Evolutionary conservation across 1,140 invertebrate species (phyloP).

Genomic region (Lepeophtheirus salmonis): DNA sequence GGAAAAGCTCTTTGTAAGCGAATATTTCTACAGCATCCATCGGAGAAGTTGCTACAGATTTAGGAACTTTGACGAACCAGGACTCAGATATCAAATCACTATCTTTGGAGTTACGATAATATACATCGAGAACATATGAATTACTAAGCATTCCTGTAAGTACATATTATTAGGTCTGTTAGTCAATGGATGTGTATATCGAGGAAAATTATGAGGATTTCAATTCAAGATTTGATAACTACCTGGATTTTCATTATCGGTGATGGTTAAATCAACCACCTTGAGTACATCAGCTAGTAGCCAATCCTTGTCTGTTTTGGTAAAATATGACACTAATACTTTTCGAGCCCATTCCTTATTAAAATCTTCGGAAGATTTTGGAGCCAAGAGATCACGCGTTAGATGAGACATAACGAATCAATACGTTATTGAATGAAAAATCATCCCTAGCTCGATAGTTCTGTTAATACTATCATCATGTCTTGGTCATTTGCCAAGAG

Average conservation of each 20-base stretch:
- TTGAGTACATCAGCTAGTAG: neutral
- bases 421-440: no score
- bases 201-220: neutral
- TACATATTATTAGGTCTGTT: neutral
- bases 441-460: no score
- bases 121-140: constrained; percentile 4
- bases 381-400: neutral
- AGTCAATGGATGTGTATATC: no score
- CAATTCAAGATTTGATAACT: neutral
- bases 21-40: constrained; percentile 9
- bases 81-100: neutral
- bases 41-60: neutral
- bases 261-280: neutral
- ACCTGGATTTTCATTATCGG: constrained; percentile 3
- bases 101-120: neutral
- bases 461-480: no score
- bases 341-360: neutral
- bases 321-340: neutral
- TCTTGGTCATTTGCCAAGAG: no score
- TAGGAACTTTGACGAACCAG: constrained; percentile 12
- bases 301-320: neutral
- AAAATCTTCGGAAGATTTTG: neutral
- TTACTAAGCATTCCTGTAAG: constrained; percentile 5
- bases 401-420: neutral
- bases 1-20: constrained; percentile 10